Base-by-base conservation (phyloP, 2,113 vertebrate genomes). In the Pyrgilauda ruficollis region DNA sequence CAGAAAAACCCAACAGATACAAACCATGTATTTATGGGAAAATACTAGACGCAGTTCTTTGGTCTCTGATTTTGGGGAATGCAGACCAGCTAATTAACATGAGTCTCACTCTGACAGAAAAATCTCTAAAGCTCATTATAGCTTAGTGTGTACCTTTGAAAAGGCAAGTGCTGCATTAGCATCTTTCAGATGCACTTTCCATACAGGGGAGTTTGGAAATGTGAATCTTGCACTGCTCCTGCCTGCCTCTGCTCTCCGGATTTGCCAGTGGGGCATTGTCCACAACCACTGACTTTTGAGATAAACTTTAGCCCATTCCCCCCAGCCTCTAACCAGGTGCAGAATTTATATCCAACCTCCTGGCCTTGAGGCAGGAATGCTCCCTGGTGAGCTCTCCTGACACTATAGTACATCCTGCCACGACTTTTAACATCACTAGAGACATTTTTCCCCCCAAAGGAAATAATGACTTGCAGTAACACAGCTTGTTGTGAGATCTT, bases 401-500 rank as follows among this genome's bases (percentile, higher is more conserved):
- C 95, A 93, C 84, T 68, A 1, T 10, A 61, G 93, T 39, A 94
- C 95, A 96, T 94, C 95, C 93, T 95, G 95, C 91, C 91, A 62
- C 5, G 52, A 85, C 85, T 91, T 90, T 90, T 92, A 96, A 95
- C 96, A 93, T 96, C 76, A 39, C 93, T 67, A 22, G 75, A 92
- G 93, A 90, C 87, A 14, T 62, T 94, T 94, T 66, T 87, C 22
- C 43, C 49, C 90, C 91, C 76, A 81, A 72, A 88, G 94, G 96
- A 97, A 97, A 97, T 96, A 97, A 96, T 80, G 95, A 87, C 95
- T 96, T 95, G 92, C 90, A 96, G 95, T 93, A 96, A 95, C 93
- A 87, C 93, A 93, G 94, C 96, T 90, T 97, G 95, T 96, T 96
- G 95, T 92, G 95, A 94, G 95, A 96, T 90, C 94, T 95, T 84